phyloP scores from a whole-genome alignment of 2,113 vertebrate species.

The Crotalus helleri region DNA sequence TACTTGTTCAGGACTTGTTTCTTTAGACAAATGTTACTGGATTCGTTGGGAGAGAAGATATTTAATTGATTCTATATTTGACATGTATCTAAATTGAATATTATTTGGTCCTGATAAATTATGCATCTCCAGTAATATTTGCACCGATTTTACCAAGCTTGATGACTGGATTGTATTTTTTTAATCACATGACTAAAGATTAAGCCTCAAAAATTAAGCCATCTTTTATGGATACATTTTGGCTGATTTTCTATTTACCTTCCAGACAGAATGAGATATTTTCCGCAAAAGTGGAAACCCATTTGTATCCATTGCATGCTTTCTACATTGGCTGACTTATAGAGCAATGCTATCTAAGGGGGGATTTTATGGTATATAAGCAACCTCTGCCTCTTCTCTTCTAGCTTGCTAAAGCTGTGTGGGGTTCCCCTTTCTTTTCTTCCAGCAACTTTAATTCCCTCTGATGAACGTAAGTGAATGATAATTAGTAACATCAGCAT shows the following conservation, averaged over 20 bases:
- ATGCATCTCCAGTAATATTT: conserved; percentile 17
- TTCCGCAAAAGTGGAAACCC: neutral
- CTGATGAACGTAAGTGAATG: neutral
- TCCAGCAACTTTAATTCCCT: neutral
- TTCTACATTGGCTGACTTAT: neutral
- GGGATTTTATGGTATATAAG: neutral
- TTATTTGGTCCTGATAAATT: conserved; percentile 12
- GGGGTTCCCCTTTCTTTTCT: neutral
- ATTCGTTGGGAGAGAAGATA: neutral
- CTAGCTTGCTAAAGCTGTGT: neutral
- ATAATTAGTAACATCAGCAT: neutral
- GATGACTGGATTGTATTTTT: neutral
- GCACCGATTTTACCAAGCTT: conserved; percentile 6
- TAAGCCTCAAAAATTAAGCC: neutral
- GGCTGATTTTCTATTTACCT: neutral
- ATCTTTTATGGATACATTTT: neutral
- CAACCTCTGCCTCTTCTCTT: no score
- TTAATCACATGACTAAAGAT: neutral
- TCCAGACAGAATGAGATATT: no score
- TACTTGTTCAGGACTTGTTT: neutral
- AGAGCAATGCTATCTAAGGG: neutral
- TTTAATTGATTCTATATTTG: neutral
- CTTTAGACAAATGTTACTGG: neutral
- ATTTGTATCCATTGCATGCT: neutral
- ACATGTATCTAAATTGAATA: conserved; percentile 22